These are phyloP conservation scores for Cinclus mexicanus DNA, from an alignment of 2,113 vertebrate species.

Conservation along the genomic window DNA sequence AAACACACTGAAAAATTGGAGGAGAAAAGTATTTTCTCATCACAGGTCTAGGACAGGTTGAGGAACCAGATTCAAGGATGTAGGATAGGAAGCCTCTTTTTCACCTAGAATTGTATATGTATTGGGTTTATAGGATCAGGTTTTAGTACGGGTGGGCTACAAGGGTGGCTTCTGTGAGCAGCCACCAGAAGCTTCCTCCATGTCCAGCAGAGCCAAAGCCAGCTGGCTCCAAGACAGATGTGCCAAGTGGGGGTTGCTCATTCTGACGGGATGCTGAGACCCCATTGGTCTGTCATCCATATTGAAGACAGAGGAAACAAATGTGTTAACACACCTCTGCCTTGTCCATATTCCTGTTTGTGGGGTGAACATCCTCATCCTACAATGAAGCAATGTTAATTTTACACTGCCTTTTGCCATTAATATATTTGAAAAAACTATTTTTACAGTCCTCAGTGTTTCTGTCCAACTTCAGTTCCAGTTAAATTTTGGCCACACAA, in stretches of 20 bases:
- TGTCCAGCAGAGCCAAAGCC: background rate
- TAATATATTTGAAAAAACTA: background rate
- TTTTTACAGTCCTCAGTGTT: fast-evolving
- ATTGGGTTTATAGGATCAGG: background rate
- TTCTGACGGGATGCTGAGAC: background rate
- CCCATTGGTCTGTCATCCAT: fast-evolving
- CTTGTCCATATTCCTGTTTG: background rate
- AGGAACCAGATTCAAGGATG: background rate
- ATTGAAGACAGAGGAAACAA: background rate
- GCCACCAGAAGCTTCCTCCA: background rate
- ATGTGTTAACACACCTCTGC: fast-evolving
- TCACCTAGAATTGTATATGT: background rate
- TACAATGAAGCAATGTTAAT: background rate
- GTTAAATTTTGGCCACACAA: background rate
- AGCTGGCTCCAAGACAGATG: background rate
- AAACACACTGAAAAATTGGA: background rate
- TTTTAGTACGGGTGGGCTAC: background rate
- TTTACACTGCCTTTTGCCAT: background rate
- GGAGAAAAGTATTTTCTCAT: background rate
- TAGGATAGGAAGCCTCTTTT: background rate
- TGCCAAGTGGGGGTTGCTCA: fast-evolving
- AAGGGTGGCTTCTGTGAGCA: background rate
- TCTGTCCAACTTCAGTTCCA: background rate
- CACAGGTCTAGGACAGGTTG: background rate
- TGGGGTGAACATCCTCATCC: background rate